phyloP scores from a whole-genome alignment of 2,797 vertebrate species.

The Morus bassanus region DNA sequence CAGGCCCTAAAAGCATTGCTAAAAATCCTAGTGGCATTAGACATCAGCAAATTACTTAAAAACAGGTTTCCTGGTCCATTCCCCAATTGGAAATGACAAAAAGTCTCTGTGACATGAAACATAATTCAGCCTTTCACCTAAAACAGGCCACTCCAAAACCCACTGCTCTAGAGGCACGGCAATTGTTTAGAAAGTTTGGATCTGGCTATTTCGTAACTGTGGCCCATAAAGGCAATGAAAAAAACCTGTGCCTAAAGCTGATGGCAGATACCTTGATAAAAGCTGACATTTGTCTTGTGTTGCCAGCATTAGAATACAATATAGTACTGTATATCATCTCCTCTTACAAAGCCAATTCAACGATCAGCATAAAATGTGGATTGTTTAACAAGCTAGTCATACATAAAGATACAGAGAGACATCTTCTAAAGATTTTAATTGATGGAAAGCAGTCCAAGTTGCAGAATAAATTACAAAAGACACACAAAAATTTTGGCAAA shows the following conservation, averaged over 20 bases:
- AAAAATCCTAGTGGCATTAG: neutral
- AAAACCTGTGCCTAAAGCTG: neutral
- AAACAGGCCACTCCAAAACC: neutral
- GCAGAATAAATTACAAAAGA: neutral
- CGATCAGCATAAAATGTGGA: neutral
- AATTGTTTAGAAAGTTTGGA: neutral
- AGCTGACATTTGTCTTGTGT: neutral
- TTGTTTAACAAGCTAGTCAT: neutral
- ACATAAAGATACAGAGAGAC: neutral
- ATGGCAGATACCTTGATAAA: neutral
- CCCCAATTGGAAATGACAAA: neutral
- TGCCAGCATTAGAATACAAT: neutral
- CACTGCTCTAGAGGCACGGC: neutral
- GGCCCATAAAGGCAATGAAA: neutral
- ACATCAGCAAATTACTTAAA: neutral
- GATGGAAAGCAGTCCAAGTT: neutral
- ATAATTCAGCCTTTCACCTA: neutral
- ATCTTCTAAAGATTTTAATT: neutral
- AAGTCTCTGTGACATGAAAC: neutral
- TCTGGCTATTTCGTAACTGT: neutral
- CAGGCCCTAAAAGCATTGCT: neutral
- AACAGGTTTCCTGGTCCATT: neutral
- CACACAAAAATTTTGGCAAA: neutral
- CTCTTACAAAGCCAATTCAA: neutral
- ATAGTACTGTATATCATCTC: neutral